Evolutionary conservation across 2,888 invertebrate genomes (phyloP), one percentile per base, ranked within the genome.

Genomic region (Agrochola circellaris): DNA sequence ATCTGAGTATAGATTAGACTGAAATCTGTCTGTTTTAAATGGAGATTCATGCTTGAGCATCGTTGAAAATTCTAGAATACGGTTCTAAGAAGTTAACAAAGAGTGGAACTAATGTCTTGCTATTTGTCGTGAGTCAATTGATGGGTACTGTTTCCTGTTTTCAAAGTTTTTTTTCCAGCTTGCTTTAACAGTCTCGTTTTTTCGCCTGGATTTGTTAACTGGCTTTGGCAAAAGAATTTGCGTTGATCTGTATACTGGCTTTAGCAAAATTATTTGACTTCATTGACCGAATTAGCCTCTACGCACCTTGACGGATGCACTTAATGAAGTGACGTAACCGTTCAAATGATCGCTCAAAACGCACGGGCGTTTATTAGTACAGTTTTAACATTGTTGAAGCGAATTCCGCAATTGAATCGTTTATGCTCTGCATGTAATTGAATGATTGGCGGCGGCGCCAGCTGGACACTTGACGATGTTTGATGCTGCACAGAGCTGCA

Each of bases 361-460:
- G 82, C 81, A 81, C 86, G 80, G 83, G 75, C 81, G 83, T 86
- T 83, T 81, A 87, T 89, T 84, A 86, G 87, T 86, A 89, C 89
- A 88, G 85, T 86, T 84, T 88, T 82, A 85, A 86, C 82, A 89
- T 88, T 85, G 88, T 90, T 91, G 89, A 89, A 89, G 90, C 87
- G 89, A 87, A 90, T 90, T 89, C 90, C 85, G 88, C 91, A 94
- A 95, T 93, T 94, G 93, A 91, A 81, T 78, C 86, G 86, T 91
- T 86, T 89, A 87, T 87, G 88, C 90, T 89, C 87, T 89, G 90
- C 89, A 89, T 88, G 90, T 93, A 95, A 95, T 95, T 95, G 95
- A 93, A 95, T 94, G 94, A 95, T 95, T 95, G 94, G 88, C 91
- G 81, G 93, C 92, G 93, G 94, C 95, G 95, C 95, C 95, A 93